phyloP scores from a whole-genome alignment of 2,797 vertebrate genomes.

The Microctenopoma steveboyesi region DNA sequence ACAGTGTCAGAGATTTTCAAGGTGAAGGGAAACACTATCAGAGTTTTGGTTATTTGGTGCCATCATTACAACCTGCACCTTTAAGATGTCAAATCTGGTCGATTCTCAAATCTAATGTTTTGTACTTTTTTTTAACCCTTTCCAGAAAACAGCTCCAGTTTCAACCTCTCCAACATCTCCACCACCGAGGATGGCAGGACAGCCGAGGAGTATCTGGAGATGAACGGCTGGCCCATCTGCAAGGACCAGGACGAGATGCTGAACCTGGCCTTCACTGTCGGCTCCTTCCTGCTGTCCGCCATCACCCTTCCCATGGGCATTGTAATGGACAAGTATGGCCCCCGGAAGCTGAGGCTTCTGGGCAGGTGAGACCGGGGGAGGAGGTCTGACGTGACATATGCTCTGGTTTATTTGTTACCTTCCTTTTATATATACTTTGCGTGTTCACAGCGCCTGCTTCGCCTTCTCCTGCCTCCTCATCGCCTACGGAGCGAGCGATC shows the following conservation, averaged over 20 bases:
- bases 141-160: constrained; percentile 73
- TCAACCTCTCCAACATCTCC: constrained; percentile 63
- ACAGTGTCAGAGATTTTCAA: too few species aligned
- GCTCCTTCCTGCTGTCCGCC: constrained; percentile 97
- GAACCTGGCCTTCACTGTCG: constrained; percentile 97
- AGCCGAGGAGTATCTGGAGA: constrained; percentile 68
- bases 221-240: constrained; percentile 93
- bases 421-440: constrained; percentile 20
- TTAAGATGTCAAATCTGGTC: too few species aligned
- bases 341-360: constrained; percentile 93
- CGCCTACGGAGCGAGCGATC: constrained; percentile 93
- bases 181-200: background rate
- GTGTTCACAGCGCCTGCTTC: constrained; percentile 90
- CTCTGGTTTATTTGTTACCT: background rate
- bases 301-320: constrained; percentile 92
- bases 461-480: constrained; percentile 95
- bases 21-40: too few species aligned
- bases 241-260: constrained; percentile 97
- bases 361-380: constrained; percentile 86
- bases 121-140: background rate
- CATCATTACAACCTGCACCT: too few species aligned
- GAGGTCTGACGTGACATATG: background rate
- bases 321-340: constrained; percentile 99
- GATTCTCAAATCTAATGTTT: background rate
- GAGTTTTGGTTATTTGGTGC: too few species aligned